These are phyloP conservation scores for Andrena trimmerana DNA, from an alignment of 2,888 invertebrate genomes.

Conservation along the genomic window DNA sequence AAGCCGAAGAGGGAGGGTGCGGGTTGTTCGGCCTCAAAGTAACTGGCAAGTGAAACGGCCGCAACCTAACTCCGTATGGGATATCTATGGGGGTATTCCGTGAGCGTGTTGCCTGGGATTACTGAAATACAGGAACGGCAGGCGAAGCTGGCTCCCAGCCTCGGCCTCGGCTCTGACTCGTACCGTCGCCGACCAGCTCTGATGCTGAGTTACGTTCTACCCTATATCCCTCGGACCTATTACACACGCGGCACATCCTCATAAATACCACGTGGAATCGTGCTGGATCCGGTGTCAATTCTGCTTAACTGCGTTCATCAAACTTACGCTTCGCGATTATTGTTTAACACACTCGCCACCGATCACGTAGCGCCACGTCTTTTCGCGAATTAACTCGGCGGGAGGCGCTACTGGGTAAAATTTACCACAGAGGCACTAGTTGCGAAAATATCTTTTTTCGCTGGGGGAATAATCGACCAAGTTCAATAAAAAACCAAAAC, in stretches of 20 bases:
- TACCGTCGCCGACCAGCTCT: constrained; percentile 64
- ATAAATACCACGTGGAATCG: constrained; percentile 74
- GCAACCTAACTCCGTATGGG: constrained; percentile 60
- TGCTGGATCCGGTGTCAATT: constrained; percentile 47
- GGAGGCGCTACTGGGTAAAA: too few species aligned
- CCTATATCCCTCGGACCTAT: constrained; percentile 83
- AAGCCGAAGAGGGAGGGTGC: constrained; percentile 33
- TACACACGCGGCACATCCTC: constrained; percentile 74
- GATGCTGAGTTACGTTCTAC: constrained; percentile 84
- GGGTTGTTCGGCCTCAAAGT: constrained; percentile 79
- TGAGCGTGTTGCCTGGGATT: constrained; percentile 82
- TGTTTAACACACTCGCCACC: neutral
- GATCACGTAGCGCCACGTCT: too few species aligned
- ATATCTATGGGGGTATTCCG: constrained; percentile 71
- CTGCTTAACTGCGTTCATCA: constrained; percentile 48
- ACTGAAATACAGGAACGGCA: constrained; percentile 73
- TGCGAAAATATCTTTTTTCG: too few species aligned
- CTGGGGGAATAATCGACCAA: too few species aligned
- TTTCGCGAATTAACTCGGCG: too few species aligned
- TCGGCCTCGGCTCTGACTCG: constrained; percentile 42
- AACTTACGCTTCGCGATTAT: constrained; percentile 41
- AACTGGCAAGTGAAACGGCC: constrained; percentile 81
- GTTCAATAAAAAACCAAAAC: too few species aligned
- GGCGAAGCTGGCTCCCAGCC: constrained; percentile 39
- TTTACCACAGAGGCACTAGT: too few species aligned